Evolutionary conservation across 2,888 invertebrate species (phyloP), one percentile per base, ranked within the genome.

Genomic region (Ornithoptera alexandrae): DNA sequence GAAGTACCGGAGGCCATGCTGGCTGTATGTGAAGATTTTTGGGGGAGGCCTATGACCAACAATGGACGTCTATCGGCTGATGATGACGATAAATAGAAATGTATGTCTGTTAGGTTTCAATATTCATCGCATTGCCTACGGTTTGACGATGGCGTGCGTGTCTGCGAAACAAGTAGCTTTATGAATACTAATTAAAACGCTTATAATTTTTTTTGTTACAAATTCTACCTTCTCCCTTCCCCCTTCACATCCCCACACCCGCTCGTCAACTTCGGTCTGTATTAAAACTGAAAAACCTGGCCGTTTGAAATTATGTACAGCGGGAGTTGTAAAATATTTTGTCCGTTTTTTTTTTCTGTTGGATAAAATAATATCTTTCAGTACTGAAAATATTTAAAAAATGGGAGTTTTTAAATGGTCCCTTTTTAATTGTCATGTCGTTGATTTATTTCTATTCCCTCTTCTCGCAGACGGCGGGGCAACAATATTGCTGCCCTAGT

Each of bases 401-500:
- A 68, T 63, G 36, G 24, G 12, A 50, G 58, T 30, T 65, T 68
- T 36, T 50, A 68, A 68, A 62, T 39, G 57, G 42, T 22, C 18
- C 18, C n/a, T 64, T 68, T 68, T 53, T 30, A 30, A 30, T 30
- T 30, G 50, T 18, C 63, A 64, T 68, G 64, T 68, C n/a, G 63
- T 68, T 62, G 30, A 58, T 68, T 63, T 30, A 62, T 64, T 64
- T 68, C 64, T 60, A 59, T 20, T 64, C 63, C 39, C 30, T 63
- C 60, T 67, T 60, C 22, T 17, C 24, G 20, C 64, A 60, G 60
- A 60, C 30, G 39, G 59, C 59, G 39, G 64, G 46, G 64, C 46
- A 60, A 68, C 64, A 68, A 60, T 68, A 64, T 68, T 36, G 59
- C 53, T 64, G 68, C 53, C 68, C 68, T 59, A 64, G 59, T 57